Conservation (phyloP, 2,888 invertebrate species). For the Galerucella nymphaeae region DNA sequence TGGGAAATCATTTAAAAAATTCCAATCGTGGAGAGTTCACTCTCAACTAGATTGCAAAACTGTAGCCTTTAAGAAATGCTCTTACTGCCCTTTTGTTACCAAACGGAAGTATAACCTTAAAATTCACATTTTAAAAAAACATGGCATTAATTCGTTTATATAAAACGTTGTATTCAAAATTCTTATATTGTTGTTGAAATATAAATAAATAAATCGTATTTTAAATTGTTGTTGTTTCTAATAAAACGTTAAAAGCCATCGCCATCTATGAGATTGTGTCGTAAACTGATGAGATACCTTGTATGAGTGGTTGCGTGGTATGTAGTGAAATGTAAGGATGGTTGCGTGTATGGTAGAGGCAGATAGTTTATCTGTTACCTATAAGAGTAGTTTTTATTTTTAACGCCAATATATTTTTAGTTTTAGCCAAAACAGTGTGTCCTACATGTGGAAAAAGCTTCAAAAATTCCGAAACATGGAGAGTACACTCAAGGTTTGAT, state of each 20-base stretch:
- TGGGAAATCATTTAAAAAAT: slow-evolving; percentile 13
- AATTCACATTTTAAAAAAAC: slow-evolving; percentile 26
- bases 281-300: too few relatives aligned
- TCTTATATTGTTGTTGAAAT: not conserved
- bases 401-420: too few relatives aligned
- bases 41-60: slow-evolving; percentile 10
- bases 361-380: too few relatives aligned
- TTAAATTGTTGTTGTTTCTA: too few relatives aligned
- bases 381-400: too few relatives aligned
- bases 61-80: slow-evolving; percentile 36
- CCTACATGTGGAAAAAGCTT: slow-evolving; percentile 5
- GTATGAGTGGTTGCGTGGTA: too few relatives aligned
- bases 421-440: not conserved
- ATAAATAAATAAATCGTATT: not conserved
- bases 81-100: slow-evolving; percentile 32
- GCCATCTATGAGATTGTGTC: too few relatives aligned
- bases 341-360: too few relatives aligned
- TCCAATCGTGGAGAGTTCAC: slow-evolving; percentile 13
- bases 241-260: too few relatives aligned
- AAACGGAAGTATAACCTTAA: slow-evolving; percentile 40
- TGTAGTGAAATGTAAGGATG: too few relatives aligned
- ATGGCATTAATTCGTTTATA: not conserved
- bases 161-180: not conserved
- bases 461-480: slow-evolving; percentile 12
- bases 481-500: slow-evolving; percentile 1